These are phyloP conservation scores for Actinia tenebrosa DNA, from an alignment of 64 coral and sea anemone species.

Conservation along the genomic window DNA sequence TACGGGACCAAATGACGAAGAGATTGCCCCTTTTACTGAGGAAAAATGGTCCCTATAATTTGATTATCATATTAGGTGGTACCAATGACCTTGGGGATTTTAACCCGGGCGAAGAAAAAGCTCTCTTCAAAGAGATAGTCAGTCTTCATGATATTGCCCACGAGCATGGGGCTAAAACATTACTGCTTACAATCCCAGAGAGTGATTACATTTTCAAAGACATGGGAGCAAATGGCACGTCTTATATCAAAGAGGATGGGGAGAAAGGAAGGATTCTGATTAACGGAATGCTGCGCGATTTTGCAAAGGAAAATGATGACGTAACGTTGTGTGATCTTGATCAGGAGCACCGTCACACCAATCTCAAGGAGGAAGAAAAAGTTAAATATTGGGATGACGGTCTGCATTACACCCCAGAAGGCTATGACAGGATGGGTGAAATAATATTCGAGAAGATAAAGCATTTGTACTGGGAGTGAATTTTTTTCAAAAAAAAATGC, in stretches of 20 bases:
- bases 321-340: slow-evolving; percentile 71
- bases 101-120: slow-evolving; percentile 42
- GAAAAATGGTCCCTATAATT: slow-evolving; percentile 40
- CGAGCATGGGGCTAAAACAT: slow-evolving; percentile 24
- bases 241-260: slow-evolving; percentile 76
- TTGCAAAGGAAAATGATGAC: neutral
- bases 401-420: slow-evolving; percentile 62
- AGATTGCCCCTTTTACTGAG: slow-evolving; percentile 46
- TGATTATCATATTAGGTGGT: slow-evolving; percentile 78
- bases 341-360: slow-evolving; percentile 42
- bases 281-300: slow-evolving; percentile 60
- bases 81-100: slow-evolving; percentile 75
- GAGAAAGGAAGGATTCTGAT: slow-evolving; percentile 45
- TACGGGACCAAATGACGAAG: slow-evolving; percentile 53
- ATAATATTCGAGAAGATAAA: slow-evolving; percentile 84
- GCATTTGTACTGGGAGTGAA: slow-evolving; percentile 30
- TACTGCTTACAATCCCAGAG: slow-evolving; percentile 80
- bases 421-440: slow-evolving; percentile 79
- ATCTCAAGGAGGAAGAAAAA: slow-evolving; percentile 34
- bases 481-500: too few species aligned
- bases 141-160: slow-evolving; percentile 26
- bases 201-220: slow-evolving; percentile 65
- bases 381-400: slow-evolving; percentile 64
- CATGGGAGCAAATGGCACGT: slow-evolving; percentile 47
- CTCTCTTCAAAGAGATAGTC: slow-evolving; percentile 48